These are phyloP conservation scores for Watsonalla binaria DNA, from an alignment of 2,888 invertebrate species.

Conservation along the genomic window DNA sequence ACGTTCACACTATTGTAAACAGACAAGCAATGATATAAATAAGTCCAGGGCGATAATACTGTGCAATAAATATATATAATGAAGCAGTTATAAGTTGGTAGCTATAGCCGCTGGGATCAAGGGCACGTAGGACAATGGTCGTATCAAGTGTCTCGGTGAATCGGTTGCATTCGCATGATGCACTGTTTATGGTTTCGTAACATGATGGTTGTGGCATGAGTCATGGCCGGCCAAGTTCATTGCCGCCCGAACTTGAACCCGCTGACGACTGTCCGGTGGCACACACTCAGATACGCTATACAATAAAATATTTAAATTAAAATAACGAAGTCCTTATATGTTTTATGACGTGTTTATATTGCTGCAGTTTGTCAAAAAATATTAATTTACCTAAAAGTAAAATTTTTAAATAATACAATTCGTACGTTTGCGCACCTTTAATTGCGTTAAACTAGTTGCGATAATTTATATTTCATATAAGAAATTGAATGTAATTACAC, in stretches of 20 bases:
- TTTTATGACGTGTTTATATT: no score
- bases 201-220: constrained; percentile 63
- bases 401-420: no score
- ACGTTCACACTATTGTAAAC: neutral
- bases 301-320: constrained; percentile 12
- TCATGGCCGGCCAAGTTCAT: constrained; percentile 77
- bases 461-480: no score
- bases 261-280: constrained; percentile 35
- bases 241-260: constrained; percentile 76
- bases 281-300: constrained; percentile 42
- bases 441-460: no score
- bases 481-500: no score
- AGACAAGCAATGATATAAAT: neutral
- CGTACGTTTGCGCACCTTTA: no score
- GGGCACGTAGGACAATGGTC: constrained; percentile 35
- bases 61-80: neutral
- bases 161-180: constrained; percentile 54
- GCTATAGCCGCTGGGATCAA: constrained; percentile 9
- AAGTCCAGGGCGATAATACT: neutral
- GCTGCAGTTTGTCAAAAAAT: no score
- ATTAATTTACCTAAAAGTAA: no score
- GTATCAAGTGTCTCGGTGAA: constrained; percentile 26
- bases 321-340: no score
- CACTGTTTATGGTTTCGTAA: constrained; percentile 74
- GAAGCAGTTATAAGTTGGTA: neutral